These are phyloP conservation scores for Hemiscyllium ocellatum DNA, from an alignment of 2,113 vertebrate species.

Conservation along the genomic window DNA sequence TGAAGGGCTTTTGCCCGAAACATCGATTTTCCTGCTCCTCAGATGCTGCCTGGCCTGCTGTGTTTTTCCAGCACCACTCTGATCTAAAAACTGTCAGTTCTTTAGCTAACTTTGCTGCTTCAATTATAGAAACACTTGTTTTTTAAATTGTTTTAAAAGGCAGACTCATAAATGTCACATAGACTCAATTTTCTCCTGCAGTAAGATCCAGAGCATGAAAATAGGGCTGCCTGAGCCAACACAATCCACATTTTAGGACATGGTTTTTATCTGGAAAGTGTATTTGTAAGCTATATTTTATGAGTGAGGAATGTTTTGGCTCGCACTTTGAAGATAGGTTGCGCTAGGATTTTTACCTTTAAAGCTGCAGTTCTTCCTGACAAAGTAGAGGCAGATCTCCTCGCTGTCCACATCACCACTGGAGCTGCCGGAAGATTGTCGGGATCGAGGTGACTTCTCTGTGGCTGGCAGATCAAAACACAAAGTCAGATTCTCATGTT, in stretches of 20 bases:
- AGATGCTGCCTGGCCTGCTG: too few relatives aligned
- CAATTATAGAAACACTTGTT: too few relatives aligned
- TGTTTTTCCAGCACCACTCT: too few relatives aligned
- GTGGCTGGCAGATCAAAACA: not conserved
- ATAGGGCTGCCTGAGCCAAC: not conserved
- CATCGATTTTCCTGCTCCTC: too few relatives aligned
- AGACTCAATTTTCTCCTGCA: not conserved
- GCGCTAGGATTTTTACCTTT: conserved; percentile 43
- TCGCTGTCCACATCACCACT: conserved; percentile 14
- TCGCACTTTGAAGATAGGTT: not conserved
- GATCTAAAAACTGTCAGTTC: too few relatives aligned
- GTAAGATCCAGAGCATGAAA: not conserved
- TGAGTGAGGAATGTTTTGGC: not conserved
- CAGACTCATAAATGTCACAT: not conserved
- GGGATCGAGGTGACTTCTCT: not conserved
- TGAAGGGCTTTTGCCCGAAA: too few relatives aligned
- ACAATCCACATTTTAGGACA: not conserved
- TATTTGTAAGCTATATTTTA: not conserved
- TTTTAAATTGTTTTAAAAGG: not conserved
- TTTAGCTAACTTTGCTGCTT: too few relatives aligned
- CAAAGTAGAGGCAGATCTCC: conserved; percentile 58
- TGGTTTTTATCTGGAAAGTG: not conserved
- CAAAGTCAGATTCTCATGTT: not conserved
- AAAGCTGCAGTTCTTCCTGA: conserved; percentile 55
- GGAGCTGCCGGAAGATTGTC: not conserved